Percentiles rank a stretch among this genome's conserved stretches.
Evolutionary conservation across 2,888 invertebrate species (phyloP).

Genomic region (Dexiosoma caninum): DNA sequence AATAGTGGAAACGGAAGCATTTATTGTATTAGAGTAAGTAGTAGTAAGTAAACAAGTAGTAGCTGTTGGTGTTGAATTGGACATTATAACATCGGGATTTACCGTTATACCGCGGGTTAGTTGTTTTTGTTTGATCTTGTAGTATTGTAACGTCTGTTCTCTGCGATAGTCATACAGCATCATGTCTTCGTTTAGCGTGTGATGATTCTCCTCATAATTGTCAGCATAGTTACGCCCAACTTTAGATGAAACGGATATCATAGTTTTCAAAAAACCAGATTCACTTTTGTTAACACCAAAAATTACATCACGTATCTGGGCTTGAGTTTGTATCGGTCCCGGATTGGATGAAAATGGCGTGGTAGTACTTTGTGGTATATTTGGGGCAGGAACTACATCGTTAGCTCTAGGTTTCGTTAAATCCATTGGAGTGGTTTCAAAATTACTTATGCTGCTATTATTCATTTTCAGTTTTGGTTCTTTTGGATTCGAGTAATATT

Average conservation of each 20-base stretch:
- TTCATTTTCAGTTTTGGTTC: constrained; percentile 72
- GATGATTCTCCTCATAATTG: constrained; percentile 70
- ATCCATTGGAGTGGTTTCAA: constrained; percentile 76
- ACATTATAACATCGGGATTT: constrained; percentile 44
- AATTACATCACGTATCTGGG: constrained; percentile 75
- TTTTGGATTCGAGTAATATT: constrained; percentile 77
- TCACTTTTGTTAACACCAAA: constrained; percentile 73
- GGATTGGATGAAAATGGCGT: constrained; percentile 39
- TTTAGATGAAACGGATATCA: constrained; percentile 77
- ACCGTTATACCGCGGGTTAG: constrained; percentile 67
- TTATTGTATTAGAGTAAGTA: neutral
- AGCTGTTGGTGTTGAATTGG: constrained; percentile 11
- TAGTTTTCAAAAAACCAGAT: constrained; percentile 74
- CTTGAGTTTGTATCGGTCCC: constrained; percentile 70
- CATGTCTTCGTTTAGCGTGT: constrained; percentile 79
- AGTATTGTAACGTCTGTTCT: constrained; percentile 84
- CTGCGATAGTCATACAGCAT: constrained; percentile 86
- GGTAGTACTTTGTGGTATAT: neutral
- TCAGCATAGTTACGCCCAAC: constrained; percentile 65
- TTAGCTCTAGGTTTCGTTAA: constrained; percentile 75
- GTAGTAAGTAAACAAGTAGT: neutral
- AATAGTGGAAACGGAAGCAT: neutral
- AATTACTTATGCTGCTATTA: constrained; percentile 63
- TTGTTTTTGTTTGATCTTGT: constrained; percentile 85
- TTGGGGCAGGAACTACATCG: neutral